Conservation (phyloP, 2,888 invertebrate genomes). For the Thymelicus sylvestris region DNA sequence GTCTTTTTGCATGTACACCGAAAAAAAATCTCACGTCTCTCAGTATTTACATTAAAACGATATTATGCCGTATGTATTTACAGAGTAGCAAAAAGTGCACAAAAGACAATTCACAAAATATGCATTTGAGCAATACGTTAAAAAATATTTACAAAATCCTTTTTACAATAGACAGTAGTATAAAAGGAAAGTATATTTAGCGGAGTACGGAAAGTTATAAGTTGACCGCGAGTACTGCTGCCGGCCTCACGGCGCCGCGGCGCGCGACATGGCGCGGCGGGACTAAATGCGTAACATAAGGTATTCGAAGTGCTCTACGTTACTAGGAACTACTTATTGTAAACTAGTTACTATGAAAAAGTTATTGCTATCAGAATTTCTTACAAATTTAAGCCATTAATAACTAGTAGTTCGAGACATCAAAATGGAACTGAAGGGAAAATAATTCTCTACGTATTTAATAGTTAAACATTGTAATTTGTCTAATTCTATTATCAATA, state of each 20-base stretch:
- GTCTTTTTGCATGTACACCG: constrained; percentile 49
- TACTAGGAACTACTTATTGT: constrained; percentile 38
- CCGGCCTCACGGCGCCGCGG: neutral
- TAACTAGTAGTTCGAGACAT: constrained; percentile 46
- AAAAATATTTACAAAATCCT: constrained; percentile 79
- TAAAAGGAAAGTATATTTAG: constrained; percentile 48
- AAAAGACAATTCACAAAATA: constrained; percentile 84
- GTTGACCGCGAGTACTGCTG: neutral
- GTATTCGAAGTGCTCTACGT: constrained; percentile 25
- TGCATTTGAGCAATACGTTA: constrained; percentile 83
- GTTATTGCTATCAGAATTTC: constrained; percentile 52
- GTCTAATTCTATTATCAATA: constrained; percentile 58
- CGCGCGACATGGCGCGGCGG: too few species aligned
- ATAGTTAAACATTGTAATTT: constrained; percentile 48
- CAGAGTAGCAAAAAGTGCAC: constrained; percentile 83
- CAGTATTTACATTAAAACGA: constrained; percentile 64
- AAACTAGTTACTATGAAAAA: constrained; percentile 45
- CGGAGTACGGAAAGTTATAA: constrained; percentile 44
- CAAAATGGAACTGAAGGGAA: constrained; percentile 46
- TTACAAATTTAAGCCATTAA: constrained; percentile 45
- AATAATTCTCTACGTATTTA: constrained; percentile 37
- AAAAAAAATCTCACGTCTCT: constrained; percentile 67
- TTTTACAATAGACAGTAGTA: constrained; percentile 59
- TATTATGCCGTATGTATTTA: constrained; percentile 65
- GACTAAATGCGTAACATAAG: constrained; percentile 13